Evolutionary conservation across 2,888 invertebrate genomes (phyloP).

Genomic region (Macrophya alboannulata): DNA sequence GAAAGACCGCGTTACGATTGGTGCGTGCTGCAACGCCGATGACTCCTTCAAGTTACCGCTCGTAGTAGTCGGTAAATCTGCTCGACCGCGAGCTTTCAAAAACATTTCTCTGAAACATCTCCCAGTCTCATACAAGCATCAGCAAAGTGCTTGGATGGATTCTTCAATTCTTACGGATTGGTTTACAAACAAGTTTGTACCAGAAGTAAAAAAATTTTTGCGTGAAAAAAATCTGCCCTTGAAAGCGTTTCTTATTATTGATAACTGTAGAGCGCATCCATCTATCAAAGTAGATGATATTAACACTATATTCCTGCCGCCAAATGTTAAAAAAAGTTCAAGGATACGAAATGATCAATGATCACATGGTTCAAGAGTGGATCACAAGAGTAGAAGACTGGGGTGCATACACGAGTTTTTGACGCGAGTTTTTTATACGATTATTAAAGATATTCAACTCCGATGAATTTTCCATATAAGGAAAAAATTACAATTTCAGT

Average conservation of each 20-base stretch:
- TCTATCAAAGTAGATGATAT: slow-evolving; percentile 34
- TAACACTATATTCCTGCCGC: slow-evolving; percentile 15
- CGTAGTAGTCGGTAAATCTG: slow-evolving; percentile 59
- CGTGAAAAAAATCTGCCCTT: slow-evolving; percentile 22
- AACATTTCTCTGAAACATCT: slow-evolving; percentile 55
- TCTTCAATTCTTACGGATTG: slow-evolving; percentile 36
- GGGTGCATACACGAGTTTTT: slow-evolving; percentile 30
- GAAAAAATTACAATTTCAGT: not conserved
- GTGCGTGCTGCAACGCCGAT: too few species aligned
- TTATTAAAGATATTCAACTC: slow-evolving; percentile 15
- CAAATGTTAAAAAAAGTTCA: slow-evolving; percentile 34
- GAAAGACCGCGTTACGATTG: too few species aligned
- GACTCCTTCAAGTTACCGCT: slow-evolving; percentile 55
- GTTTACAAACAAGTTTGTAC: slow-evolving; percentile 39
- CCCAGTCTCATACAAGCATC: slow-evolving; percentile 57
- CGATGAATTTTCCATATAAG: slow-evolving; percentile 25
- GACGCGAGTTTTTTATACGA: slow-evolving; percentile 29
- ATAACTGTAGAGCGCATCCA: slow-evolving; percentile 25
- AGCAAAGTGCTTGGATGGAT: slow-evolving; percentile 58
- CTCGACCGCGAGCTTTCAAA: slow-evolving; percentile 57
- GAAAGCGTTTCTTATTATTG: slow-evolving; percentile 26
- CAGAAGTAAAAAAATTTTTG: slow-evolving; percentile 16
- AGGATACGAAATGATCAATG: slow-evolving; percentile 26
- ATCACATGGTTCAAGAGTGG: slow-evolving; percentile 21
- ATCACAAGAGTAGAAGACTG: slow-evolving; percentile 35